Evolutionary conservation across 2,113 vertebrate genomes (phyloP), one percentile per base, ranked within the genome.

Genomic region (Salvator merianae): DNA sequence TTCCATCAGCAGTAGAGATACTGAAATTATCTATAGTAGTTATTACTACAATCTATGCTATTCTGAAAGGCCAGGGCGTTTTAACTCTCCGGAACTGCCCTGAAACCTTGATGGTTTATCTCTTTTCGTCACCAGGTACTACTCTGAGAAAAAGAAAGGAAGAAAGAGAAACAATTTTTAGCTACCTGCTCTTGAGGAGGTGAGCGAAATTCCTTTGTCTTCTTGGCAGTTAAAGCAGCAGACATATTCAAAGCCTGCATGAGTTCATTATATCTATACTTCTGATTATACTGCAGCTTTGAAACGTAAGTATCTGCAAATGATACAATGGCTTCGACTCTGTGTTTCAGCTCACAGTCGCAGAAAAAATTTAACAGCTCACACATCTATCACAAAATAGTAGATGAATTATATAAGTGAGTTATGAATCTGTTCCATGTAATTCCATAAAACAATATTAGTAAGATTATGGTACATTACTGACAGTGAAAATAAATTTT

Each of bases 181-280:
- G 78, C 72, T 94, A 99, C 98, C 98, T 99, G 98, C 85, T 99
- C 98, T 87, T 99, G 98, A 0, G 98, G 98, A 13, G 98, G 98
- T 1, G 98, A 99, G 1, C 98, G 97, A 92, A 99, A 99, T 95
- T 99, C 98, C 90, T 96, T 98, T 22, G 98, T 99, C 92, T 99
- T 99, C 89, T 97, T 97, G 93, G 98, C 98, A 0, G 98, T 99
- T 88, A 99, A 91, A 71, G 98, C 98, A 2, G 98, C 98, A 22
- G 98, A 99, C 98, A 99, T 99, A 93, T 99, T 98, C 91, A 99
- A 91, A 38, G 98, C 98, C 93, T 93, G 97, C 98, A 99, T 99
- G 86, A 99, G 96, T 90, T 99, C 98, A 30, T 98, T 97, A 92
- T 99, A 99, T 69, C 98, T 97, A 89, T 97, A 99, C 93, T 98